Evolutionary conservation across 2,113 vertebrate genomes (phyloP), one percentile per base, ranked within the genome.

Genomic region (Alethe castanea): DNA sequence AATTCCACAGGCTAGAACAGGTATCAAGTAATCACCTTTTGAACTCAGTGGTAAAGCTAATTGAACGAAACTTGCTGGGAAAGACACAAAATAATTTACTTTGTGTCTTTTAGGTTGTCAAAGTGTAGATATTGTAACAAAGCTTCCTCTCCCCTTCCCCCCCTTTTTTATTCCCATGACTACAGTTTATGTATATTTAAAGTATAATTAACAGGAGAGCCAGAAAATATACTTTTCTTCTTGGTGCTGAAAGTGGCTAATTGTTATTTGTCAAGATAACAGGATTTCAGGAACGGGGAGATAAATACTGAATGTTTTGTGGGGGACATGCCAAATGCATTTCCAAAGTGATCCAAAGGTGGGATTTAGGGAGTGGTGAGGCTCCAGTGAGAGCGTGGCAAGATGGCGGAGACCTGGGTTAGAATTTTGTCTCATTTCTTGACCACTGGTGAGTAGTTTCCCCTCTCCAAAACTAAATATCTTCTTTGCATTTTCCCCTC

Each of bases 21-120:
- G 53, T 66, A 47, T 95, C 92, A 95, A 57, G 95, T 92, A 96
- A 93, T 97, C 95, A 96, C 95, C 96, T 97, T 97, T 97, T 97
- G 94, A 98, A 97, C 92, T 94, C 52, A 81, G 52, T 13, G 2
- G 40, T 90, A 64, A 65, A 92, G 70, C 62, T 97, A 97, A 97
- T 97, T 96, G 96, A 97, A 96, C 60, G 67, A 90, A 97, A 93
- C 77, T 96, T 89, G 48, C 92, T 96, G 64, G 88, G 85, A 97
- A 94, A 96, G 84, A 94, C 42, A 71, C 65, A 90, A 90, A 97
- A 95, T 96, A 96, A 97, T 97, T 96, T 95, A 90, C 82, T 86
- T 96, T 96, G 84, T 94, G 47, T 84, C 91, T 97, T 36, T 53
- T 92, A 85, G 52, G 50, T 71, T 96, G 92, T 96, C 86, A 50